Base-by-base conservation (phyloP, 1,140 invertebrate genomes). In the Eumeta japonica region DNA sequence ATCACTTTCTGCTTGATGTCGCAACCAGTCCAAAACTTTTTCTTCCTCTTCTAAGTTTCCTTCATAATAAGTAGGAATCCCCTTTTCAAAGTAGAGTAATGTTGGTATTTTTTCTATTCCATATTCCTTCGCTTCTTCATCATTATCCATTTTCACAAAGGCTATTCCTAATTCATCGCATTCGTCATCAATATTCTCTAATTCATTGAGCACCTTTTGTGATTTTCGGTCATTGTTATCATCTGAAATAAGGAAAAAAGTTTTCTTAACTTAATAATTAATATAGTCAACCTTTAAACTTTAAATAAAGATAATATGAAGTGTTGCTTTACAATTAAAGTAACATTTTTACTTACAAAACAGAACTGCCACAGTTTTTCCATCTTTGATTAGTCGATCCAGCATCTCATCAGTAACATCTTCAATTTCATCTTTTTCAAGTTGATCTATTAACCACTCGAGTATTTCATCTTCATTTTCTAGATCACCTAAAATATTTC, bases 161-260 rank as follows among this genome's bases (percentile, higher is more conserved):
- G 84, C 85, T 55, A 95, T 85, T 27, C 88, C 89, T 42, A 92
- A 73, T 43, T 85, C 77, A 71, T 95, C 92, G 71, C 90, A 93
- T 75, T 95, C 92, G 70, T 95, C 92, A 58, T 95, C 92, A 61
- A 95, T 95, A 60, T 94, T 94, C 77, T 96, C 93, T 45, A 96
- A 68, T 77, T 95, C 92, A 55, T 85, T 87, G 28, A 96, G 75
- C 28, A 92, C 88, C 62, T 84, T 83, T 59, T 89, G 84, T 17
- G 89, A 93, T 74, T 90, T 91, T 38, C 86, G 82, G 59, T 94
- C 90, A 56, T 94, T 92, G 59, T 92, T 90, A 60, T 94, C 89
- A 80, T 94, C 91, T 94, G 54, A 18, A 50, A 58, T 44, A 37
- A n/a, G n/a, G n/a, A n/a, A n/a, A n/a, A n/a, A n/a, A n/a, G n/a